phyloP scores from a whole-genome alignment of 2,113 vertebrate species.

The Calypte anna region DNA sequence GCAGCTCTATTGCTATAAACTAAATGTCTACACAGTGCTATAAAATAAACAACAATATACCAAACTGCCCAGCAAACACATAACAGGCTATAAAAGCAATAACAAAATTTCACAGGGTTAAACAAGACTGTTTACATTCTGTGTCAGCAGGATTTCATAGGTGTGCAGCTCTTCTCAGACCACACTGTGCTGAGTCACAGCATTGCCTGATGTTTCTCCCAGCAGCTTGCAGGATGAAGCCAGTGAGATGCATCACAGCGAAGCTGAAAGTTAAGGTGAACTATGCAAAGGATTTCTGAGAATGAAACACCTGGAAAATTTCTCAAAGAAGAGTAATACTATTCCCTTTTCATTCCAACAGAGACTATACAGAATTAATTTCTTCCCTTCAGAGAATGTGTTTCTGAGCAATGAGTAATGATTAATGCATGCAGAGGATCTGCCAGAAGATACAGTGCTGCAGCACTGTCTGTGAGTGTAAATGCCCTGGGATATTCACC shows the following conservation, averaged over 20 bases:
- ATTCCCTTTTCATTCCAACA: background rate
- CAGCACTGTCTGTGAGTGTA: background rate
- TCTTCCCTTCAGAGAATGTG: background rate
- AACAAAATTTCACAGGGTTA: background rate
- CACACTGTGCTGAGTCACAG: background rate
- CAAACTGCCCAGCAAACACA: background rate
- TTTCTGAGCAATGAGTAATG: slow-evolving; percentile 1
- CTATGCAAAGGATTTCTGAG: background rate
- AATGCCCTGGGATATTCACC: background rate
- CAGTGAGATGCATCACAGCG: background rate
- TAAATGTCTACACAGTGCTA: background rate
- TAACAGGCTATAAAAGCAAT: background rate
- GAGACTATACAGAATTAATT: background rate
- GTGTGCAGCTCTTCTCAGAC: background rate
- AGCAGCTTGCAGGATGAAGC: background rate
- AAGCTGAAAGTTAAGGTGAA: background rate
- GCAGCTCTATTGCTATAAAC: background rate
- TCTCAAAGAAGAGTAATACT: background rate
- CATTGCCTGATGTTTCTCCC: background rate
- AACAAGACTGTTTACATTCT: background rate
- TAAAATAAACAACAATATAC: background rate
- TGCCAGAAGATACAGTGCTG: background rate
- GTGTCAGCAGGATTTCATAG: background rate
- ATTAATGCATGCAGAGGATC: background rate
- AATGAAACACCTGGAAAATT: background rate